These are phyloP conservation scores for Trachelus troglodyta DNA, from an alignment of 2,888 invertebrate species.

Conservation along the genomic window DNA sequence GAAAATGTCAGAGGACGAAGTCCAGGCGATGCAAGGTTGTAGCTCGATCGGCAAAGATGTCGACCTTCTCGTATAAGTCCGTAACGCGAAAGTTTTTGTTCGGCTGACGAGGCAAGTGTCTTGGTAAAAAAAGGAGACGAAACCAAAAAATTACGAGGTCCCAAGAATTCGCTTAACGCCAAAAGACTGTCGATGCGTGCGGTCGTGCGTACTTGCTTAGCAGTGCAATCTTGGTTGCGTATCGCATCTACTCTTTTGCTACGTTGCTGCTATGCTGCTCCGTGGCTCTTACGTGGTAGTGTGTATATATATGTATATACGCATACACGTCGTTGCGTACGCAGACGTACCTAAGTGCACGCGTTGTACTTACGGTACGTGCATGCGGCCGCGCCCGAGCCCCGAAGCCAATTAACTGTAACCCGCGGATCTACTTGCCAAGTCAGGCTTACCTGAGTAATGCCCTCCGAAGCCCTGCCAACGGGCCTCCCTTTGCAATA, in stretches of 20 bases:
- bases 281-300: not conserved
- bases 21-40: not conserved
- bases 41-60: not conserved
- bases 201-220: not conserved
- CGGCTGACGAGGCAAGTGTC: not conserved
- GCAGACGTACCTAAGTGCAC: conserved; percentile 3
- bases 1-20: not conserved
- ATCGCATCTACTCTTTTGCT: not conserved
- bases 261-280: not conserved
- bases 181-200: not conserved
- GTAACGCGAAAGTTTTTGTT: not conserved
- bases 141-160: not conserved
- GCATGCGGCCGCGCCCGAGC: conserved; percentile 31
- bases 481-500: conserved; percentile 12
- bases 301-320: no score
- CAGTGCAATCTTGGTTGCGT: not conserved
- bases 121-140: not conserved
- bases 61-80: not conserved
- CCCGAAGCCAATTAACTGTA: conserved; percentile 57
- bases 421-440: conserved; percentile 52
- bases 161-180: not conserved
- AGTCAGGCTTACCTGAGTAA: conserved; percentile 52
- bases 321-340: not conserved
- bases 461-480: conserved; percentile 48
- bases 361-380: conserved; percentile 28